A percentile compares a stretch with the other conserved stretches of the same genome.
Conservation (phyloP, 1,140 invertebrate genomes). For the Eurosta solidaginis region DNA sequence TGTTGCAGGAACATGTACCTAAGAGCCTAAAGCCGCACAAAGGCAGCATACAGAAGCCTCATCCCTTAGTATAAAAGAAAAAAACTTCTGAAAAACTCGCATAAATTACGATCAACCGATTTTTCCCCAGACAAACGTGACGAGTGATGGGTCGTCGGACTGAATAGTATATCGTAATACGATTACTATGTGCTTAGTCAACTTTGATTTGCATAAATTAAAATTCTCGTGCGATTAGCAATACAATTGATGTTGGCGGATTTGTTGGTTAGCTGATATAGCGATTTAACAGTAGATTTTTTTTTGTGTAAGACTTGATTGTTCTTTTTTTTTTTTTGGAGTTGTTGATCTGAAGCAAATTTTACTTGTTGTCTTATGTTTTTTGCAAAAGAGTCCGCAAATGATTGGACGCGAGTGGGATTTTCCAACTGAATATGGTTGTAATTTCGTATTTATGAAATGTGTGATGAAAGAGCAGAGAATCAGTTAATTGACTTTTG, state of each 20-base stretch:
- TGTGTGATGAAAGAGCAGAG: too few species aligned
- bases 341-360: too few species aligned
- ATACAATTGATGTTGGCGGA: constrained; percentile 7
- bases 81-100: constrained; percentile 12
- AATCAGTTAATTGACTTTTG: too few species aligned
- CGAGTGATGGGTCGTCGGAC: not conserved
- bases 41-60: not conserved
- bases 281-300: not conserved
- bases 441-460: constrained; percentile 19
- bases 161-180: not conserved
- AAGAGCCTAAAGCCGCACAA: not conserved
- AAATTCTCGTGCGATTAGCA: constrained; percentile 25
- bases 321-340: not conserved
- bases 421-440: not conserved
- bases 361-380: too few species aligned
- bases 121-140: not conserved
- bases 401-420: not conserved
- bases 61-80: not conserved
- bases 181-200: not conserved
- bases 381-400: not conserved
- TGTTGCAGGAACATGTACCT: constrained; percentile 12
- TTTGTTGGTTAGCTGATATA: constrained; percentile 23
- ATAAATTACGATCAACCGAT: not conserved
- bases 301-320: not conserved
- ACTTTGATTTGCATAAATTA: constrained; percentile 21